Percentiles rank a stretch among this genome's conserved stretches.
Evolutionary conservation across 2,888 invertebrate genomes (phyloP).

Genomic region (Melanotus villosus): DNA sequence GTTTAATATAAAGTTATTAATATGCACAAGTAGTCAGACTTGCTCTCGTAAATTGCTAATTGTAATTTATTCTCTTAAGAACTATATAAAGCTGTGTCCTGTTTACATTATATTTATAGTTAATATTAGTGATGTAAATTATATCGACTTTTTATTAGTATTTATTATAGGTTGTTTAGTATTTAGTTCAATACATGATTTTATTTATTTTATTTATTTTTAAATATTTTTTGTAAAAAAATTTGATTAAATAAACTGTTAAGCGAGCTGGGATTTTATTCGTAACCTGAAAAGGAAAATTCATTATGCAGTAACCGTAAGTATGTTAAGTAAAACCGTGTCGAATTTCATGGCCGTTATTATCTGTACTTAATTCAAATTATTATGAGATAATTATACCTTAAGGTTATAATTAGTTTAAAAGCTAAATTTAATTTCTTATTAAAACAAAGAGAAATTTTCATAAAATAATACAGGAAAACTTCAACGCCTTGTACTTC

Average conservation of each 20-base stretch:
- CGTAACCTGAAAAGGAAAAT: too few relatives aligned
- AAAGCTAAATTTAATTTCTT: too few relatives aligned
- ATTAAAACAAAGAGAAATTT: too few relatives aligned
- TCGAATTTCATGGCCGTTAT: neutral
- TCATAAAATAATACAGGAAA: too few relatives aligned
- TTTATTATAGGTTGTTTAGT: slow-evolving; percentile 33
- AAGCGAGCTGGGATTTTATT: too few relatives aligned
- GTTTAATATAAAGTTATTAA: slow-evolving; percentile 13
- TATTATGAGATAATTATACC: neutral
- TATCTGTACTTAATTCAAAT: neutral
- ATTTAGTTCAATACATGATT: slow-evolving; percentile 1
- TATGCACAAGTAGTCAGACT: neutral
- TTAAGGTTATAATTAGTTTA: neutral
- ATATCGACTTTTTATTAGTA: slow-evolving; percentile 27
- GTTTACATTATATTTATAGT: slow-evolving; percentile 27
- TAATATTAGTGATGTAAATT: slow-evolving; percentile 38
- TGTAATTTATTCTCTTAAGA: slow-evolving; percentile 14
- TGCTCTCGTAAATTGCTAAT: slow-evolving; percentile 19
- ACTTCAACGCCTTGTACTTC: too few relatives aligned
- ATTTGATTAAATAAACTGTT: slow-evolving; percentile 17
- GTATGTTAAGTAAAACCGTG: neutral
- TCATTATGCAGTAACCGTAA: neutral
- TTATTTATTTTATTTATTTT: slow-evolving; percentile 35
- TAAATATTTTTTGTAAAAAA: slow-evolving; percentile 24
- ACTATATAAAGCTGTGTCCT: slow-evolving; percentile 23